Base-by-base conservation (phyloP, 2,113 vertebrate genomes). In the Marcusenius ussheri region DNA sequence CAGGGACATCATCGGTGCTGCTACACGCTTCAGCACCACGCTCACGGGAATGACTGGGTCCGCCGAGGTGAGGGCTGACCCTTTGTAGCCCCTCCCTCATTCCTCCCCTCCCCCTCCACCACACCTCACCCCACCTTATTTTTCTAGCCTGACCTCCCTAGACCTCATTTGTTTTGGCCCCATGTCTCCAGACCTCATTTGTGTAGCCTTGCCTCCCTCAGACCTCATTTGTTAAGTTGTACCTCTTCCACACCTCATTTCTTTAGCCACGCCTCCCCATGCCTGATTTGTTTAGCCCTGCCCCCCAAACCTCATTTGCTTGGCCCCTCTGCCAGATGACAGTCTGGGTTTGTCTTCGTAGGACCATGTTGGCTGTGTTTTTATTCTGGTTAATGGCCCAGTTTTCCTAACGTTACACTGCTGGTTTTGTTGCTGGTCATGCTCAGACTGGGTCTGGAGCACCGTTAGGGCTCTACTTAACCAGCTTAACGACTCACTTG, bases 11-110 rank as follows among this genome's bases (percentile, higher is more conserved):
- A 97, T 91, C 92, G 86, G 83, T 96, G 92, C 85, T 97, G 97
- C 91, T 95, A 93, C n/a, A 90, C 90, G 0, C 89, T 96, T 87
- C 91, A 92, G 58, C 96, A 97, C 90, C 94, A 58, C 42, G 94
- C 93, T 87, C 97, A 97, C 62, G 47, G 35, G 0, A 93, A 94
- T 77, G 93, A 95, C 5, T 97, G 97, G 97, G 96, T 97, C 83
- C 95, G 95, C 53, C 96, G 96, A 96, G 97, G 96, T 97, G 93
- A 89, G 91, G n/a, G 49, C 53, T 6, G 24, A 39, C 46, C 66
- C 39, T 9, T 31, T 45, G 24, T 13, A 21, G 46, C 47, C 49
- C 17, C 83, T 6, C 24, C 62, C 66, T 77, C 83, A 21, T 62
- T 19, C 39, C 35, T 1, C 45, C 7, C 84, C 10, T 85, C n/a